Base-by-base conservation (phyloP, 1,140 invertebrate species). In the Archivesica marissinica region DNA sequence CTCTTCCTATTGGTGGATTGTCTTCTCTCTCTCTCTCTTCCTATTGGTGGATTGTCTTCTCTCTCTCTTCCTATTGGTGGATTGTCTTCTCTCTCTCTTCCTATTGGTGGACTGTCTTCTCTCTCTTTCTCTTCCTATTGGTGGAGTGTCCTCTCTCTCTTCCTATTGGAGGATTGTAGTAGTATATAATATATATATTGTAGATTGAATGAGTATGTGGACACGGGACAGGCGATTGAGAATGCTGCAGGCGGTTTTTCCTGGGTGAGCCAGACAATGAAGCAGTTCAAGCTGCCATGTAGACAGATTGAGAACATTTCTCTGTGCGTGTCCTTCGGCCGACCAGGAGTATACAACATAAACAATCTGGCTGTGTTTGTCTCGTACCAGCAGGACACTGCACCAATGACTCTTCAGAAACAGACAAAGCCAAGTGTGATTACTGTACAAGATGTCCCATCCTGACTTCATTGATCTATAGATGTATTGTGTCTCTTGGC, bases 281-380 rank as follows among this genome's bases (percentile, higher is more conserved):
- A 88, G 64, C 83, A 89, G 44, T 54, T 91, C 25, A 88, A 78
- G 56, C 80, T 93, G 28, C 83, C 79, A 0, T 74, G 87, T 6
- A 86, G 88, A 25, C 89, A 92, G 52, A 87, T 88, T 23, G 35
- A 84, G 41, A 85, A 86, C 6, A 54, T 93, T 30, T 39, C 59
- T 6, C 81, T 93, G 35, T 85, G 85, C 1, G 92, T 90, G 2
- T 90, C 90, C 1, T 91, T 93, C 81, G 87, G 88, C 38, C 88
- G 86, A 25, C 92, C 93, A 2, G 93, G 93, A 0, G 91, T 93
- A n/a, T 93, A 91, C 86, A 93, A 93, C 76, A 78, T 93, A 17
- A 92, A 92, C 84, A 90, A 88, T 30, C 66, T 93, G 38, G 86
- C 92, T 7, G 93, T 93, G 74, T 91, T 91, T 85, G 93, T 92